These are phyloP conservation scores for Bibio marci DNA, from an alignment of 2,888 invertebrate genomes.

Conservation along the genomic window DNA sequence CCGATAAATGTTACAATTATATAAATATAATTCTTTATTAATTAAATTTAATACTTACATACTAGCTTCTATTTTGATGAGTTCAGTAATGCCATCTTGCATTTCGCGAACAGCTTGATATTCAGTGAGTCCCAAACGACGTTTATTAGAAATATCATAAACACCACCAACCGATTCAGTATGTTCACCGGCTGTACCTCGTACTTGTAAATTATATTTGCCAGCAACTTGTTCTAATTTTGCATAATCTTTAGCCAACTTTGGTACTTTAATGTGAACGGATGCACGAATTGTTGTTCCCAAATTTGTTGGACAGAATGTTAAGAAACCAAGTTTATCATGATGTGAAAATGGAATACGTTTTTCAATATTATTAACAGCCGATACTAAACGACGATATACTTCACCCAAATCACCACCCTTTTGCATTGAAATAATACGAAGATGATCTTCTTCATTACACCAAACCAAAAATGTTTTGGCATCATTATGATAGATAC, in stretches of 20 bases:
- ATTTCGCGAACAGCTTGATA: conserved; percentile 87
- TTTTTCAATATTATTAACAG: conserved; percentile 88
- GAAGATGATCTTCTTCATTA: conserved; percentile 96
- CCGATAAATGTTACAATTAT: too few relatives aligned
- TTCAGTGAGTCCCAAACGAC: conserved; percentile 94
- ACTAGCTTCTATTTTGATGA: conserved; percentile 88
- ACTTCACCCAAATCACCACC: conserved; percentile 76
- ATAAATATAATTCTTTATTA: too few relatives aligned
- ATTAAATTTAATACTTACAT: conserved; percentile 45
- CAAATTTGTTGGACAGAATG: conserved; percentile 97
- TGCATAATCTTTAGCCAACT: conserved; percentile 75
- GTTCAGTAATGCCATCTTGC: conserved; percentile 85
- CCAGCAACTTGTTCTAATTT: conserved; percentile 81
- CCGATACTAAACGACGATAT: conserved; percentile 72
- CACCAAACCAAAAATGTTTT: conserved; percentile 97
- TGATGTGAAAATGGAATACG: conserved; percentile 89
- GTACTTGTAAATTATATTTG: conserved; percentile 81
- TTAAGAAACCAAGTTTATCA: conserved; percentile 89
- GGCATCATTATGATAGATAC: conserved; percentile 93
- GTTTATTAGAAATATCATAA: conserved; percentile 94
- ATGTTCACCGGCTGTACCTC: conserved; percentile 89
- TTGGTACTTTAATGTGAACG: conserved; percentile 95
- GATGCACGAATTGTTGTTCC: conserved; percentile 96
- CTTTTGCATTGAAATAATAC: conserved; percentile 97
- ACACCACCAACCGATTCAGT: conserved; percentile 91